Evolutionary conservation across 2,888 invertebrate genomes (phyloP).

Genomic region (Cheilosia vulpina): DNA sequence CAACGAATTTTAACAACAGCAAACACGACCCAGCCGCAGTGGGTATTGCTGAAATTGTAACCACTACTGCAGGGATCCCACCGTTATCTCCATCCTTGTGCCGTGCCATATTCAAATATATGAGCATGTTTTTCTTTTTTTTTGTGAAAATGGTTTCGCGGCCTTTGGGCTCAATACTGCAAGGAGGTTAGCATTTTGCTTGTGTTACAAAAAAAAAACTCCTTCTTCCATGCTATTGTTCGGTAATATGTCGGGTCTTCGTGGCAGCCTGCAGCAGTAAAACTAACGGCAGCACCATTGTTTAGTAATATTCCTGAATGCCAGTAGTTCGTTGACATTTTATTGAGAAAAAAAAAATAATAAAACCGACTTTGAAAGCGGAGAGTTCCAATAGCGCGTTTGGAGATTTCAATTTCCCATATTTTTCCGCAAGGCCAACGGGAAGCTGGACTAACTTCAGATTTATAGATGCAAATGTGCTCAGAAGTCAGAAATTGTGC

Average conservation of each 20-base stretch:
- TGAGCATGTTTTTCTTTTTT: neutral
- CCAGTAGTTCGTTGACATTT: slow-evolving; percentile 50
- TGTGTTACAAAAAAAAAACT: neutral
- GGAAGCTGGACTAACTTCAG: slow-evolving; percentile 54
- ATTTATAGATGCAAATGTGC: slow-evolving; percentile 69
- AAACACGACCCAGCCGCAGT: slow-evolving; percentile 33
- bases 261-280: slow-evolving; percentile 16
- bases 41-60: slow-evolving; percentile 23
- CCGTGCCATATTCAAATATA: slow-evolving; percentile 1
- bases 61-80: slow-evolving; percentile 18
- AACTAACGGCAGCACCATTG: slow-evolving; percentile 11
- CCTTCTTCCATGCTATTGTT: slow-evolving; percentile 26
- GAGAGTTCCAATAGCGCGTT: neutral
- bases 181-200: neutral
- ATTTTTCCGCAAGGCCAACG: slow-evolving; percentile 11
- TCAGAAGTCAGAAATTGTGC: slow-evolving; percentile 16
- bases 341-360: slow-evolving; percentile 7
- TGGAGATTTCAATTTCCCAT: slow-evolving; percentile 53
- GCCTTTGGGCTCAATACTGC: slow-evolving; percentile 21
- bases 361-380: slow-evolving; percentile 5
- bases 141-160: slow-evolving; percentile 11
- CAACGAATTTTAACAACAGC: slow-evolving; percentile 35
- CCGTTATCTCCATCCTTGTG: neutral
- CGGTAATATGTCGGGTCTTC: slow-evolving; percentile 5
- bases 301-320: slow-evolving; percentile 32